Evolutionary conservation across 1,140 invertebrate species (phyloP), one percentile per base, ranked within the genome.

Genomic region (Orchestia grillus): DNA sequence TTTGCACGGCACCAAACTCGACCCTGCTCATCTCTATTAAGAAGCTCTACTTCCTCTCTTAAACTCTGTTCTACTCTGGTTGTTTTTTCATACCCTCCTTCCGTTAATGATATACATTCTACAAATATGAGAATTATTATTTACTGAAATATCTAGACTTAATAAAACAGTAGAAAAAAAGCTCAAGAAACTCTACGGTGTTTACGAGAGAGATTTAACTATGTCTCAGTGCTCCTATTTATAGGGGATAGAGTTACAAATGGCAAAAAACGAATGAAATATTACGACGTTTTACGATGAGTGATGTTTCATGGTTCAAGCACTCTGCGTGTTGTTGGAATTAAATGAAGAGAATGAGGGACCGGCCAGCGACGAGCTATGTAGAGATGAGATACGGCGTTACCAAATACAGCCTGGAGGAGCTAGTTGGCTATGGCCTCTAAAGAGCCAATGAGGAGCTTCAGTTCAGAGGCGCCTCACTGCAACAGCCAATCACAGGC

Each of bases 401-500:
- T 94, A 94, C 92, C 92, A 94, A 94, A 94, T 94, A 94, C 92
- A 94, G 92, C 4, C 92, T 1, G 16, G 36, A 8, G 40, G 44
- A 40, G 88, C 4, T 23, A 90, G 88, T 44, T 41, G 43, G 88
- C 88, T 42, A 90, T 41, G 88, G 88, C 88, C 41, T 44, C 88
- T 90, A 42, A 44, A n/a, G 92, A 94, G 92, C 92, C 92, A 94
- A 94, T 47, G 36, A 94, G 43, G 8, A 47, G 43, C 92, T 42
- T 94, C 92, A 45, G 92, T 94, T 45, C 41, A 44, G 44, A 45
- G 44, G 8, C 40, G 92, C 92, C 44, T 45, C 92, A 94, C 44
- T 47, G 92, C 92, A 45, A 47, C 92, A 94, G 92, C 92, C 92
- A 94, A 94, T 94, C 92, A 94, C 19, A 45, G 44, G 44, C 43